Conservation (phyloP, 2,797 vertebrate genomes). For the Varecia variegata region DNA sequence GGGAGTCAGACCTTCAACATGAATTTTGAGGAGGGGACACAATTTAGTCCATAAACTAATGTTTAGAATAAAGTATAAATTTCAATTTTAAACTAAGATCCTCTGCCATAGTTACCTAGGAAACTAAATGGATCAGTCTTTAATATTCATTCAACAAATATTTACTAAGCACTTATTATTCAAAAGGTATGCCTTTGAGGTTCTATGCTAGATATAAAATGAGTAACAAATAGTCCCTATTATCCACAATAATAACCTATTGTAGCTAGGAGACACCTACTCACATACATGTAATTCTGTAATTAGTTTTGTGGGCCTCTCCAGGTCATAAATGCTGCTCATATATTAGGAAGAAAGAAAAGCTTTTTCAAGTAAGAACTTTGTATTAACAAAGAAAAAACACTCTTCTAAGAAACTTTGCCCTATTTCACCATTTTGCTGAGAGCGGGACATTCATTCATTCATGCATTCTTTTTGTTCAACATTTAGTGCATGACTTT, state of each 20-base stretch:
- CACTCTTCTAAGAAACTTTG: neutral
- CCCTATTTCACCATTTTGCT: neutral
- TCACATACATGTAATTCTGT: neutral
- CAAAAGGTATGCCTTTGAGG: neutral
- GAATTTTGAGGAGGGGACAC: neutral
- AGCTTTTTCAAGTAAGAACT: neutral
- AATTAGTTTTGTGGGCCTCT: neutral
- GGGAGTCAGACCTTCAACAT: neutral
- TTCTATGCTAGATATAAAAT: neutral
- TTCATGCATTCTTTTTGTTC: neutral
- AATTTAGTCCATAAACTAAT: neutral
- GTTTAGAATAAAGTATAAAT: neutral
- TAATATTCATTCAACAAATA: conserved; percentile 1
- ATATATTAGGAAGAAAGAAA: neutral
- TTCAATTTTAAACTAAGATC: neutral
- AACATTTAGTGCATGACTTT: neutral
- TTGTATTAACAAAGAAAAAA: neutral
- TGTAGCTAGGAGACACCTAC: neutral
- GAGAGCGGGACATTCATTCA: neutral
- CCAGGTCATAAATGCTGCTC: neutral
- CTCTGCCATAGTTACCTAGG: neutral
- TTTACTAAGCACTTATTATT: neutral
- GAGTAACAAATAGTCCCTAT: neutral
- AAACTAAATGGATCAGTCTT: neutral
- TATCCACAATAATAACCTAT: neutral